Evolutionary conservation across 2,888 invertebrate species (phyloP), one percentile per base, ranked within the genome.

Genomic region (Crematogaster levior): DNA sequence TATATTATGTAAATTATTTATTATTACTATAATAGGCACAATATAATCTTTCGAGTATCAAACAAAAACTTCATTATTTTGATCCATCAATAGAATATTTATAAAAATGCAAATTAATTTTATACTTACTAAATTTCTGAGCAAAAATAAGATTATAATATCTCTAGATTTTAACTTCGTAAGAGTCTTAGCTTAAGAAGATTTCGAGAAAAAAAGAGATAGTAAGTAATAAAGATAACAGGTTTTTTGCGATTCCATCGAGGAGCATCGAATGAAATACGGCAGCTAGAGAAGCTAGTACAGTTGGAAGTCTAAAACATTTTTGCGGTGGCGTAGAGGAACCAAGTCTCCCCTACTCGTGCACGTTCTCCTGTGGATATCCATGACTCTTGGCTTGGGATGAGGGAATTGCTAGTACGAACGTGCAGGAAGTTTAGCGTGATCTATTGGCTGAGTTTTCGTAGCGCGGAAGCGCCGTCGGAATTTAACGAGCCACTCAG

Each of bases 401-500:
- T 53, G 79, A 84, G 82, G 85, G 84, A 86, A 88, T 88, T 85
- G 87, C 89, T 58, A 60, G 84, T 80, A 82, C 82, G 84, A 86
- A 89, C 89, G 88, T 84, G 89, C 85, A 81, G 89, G 84, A 89
- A 89, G 87, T 89, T 89, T 86, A 83, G 82, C 70, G 89, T 89
- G 89, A 89, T 89, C 89, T 89, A 89, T 89, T 73, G 89, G 84
- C 77, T 51, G 87, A 89, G 88, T 88, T 89, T 88, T 87, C 85
- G 82, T 75, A 85, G 58, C 43, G 65, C 72, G 73, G 85, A 79
- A 83, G 79, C 88, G 37, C 81, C 79, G 82, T 61, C 58, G 85
- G 87, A 88, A 89, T 88, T 87, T 89, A 89, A 89, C 89, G 88
- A 89, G 89, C 89, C 86, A 85, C 83, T 88, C 89, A 73, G 85